phyloP scores from a whole-genome alignment of 2,113 vertebrate species.

The Orycteropus afer region DNA sequence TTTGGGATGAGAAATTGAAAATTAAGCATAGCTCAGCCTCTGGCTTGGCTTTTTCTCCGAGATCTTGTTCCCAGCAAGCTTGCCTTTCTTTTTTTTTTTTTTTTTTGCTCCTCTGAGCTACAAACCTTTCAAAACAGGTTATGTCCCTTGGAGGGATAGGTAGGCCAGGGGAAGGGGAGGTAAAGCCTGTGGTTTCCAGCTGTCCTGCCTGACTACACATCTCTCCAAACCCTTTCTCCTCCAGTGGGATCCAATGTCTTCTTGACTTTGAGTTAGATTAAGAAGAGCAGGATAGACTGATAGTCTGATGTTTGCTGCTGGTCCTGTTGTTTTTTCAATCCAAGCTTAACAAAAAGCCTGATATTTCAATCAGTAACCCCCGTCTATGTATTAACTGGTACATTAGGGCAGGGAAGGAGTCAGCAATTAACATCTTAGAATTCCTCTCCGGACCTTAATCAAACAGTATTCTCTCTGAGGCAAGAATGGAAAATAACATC shows the following conservation, averaged over 20 bases:
- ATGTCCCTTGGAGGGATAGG: neutral
- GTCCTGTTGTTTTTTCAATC: neutral
- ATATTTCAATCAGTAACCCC: neutral
- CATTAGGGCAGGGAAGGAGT: fast-evolving
- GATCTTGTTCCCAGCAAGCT: neutral
- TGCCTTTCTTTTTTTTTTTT: too few species aligned
- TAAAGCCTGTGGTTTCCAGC: neutral
- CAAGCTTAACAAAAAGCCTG: neutral
- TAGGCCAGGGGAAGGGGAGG: neutral
- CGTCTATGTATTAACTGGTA: neutral
- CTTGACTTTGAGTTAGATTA: neutral
- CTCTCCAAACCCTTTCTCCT: neutral
- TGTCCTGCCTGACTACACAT: neutral
- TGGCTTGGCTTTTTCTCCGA: neutral
- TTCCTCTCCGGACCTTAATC: neutral
- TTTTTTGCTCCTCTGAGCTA: neutral
- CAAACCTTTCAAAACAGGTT: neutral
- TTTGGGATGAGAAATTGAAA: neutral
- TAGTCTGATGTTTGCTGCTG: neutral
- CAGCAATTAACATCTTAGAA: neutral
- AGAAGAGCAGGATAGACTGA: neutral
- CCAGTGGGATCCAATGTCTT: neutral
- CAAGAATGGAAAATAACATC: neutral
- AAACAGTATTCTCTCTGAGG: conserved; percentile 24
- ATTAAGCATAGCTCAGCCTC: neutral